phyloP scores from a whole-genome alignment of 2,113 vertebrate species.

The Corythoichthys intestinalis region DNA sequence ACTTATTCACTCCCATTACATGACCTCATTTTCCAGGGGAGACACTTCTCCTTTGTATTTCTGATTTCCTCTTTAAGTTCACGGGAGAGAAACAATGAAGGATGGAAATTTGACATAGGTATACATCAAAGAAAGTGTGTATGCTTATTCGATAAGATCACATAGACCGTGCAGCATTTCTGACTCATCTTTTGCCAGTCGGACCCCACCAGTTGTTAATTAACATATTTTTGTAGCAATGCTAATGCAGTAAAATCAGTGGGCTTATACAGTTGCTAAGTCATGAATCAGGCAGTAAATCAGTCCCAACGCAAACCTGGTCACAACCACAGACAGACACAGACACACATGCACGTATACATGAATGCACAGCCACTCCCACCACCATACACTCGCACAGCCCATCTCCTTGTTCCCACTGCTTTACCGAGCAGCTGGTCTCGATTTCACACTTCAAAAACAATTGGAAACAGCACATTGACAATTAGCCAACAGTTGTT shows the following conservation, averaged over 20 bases:
- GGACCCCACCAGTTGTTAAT: background rate
- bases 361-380: conserved; percentile 12
- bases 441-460: conserved; percentile 63
- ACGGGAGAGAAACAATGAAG: background rate
- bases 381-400: conserved; percentile 10
- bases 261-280: conserved; percentile 1
- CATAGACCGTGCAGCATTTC: background rate
- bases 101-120: too few relatives aligned
- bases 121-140: background rate
- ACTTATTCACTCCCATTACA: background rate
- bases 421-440: conserved; percentile 62
- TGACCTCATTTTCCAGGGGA: background rate
- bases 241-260: background rate
- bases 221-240: background rate
- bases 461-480: conserved; percentile 38
- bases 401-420: conserved; percentile 38
- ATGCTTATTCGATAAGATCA: background rate
- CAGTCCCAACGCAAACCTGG: background rate
- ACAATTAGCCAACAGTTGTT: conserved; percentile 28
- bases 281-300: background rate
- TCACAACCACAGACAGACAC: conserved; percentile 1
- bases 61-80: background rate
- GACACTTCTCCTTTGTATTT: background rate
- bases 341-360: conserved; percentile 7
- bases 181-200: background rate